Conservation (phyloP, 2,888 invertebrate genomes). For the Galeopsomyia nigrocyanea region DNA sequence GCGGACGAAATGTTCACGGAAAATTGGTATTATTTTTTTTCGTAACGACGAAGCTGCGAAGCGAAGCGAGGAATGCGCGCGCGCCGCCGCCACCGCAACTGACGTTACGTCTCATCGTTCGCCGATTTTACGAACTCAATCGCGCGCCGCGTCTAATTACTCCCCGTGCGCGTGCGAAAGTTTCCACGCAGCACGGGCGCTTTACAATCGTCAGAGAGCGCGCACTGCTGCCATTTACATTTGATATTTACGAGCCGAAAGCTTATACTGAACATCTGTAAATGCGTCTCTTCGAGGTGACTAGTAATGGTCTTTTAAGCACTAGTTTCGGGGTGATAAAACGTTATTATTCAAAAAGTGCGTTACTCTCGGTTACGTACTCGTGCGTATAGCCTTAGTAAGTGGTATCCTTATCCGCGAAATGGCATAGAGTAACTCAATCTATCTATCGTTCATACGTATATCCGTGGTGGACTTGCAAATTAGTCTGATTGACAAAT, state of each 20-base stretch:
- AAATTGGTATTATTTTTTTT: conserved; percentile 23
- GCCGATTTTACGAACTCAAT: conserved; percentile 5
- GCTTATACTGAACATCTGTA: conserved; percentile 17
- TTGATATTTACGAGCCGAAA: conserved; percentile 23
- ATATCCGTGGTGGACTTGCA: neutral
- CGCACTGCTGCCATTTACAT: conserved; percentile 2
- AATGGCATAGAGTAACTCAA: too few relatives aligned
- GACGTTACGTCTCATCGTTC: conserved; percentile 4
- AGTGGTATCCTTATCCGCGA: too few relatives aligned
- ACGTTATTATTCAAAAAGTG: conserved; percentile 11
- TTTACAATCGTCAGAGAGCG: conserved; percentile 16
- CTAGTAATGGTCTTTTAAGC: conserved; percentile 27
- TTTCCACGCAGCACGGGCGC: conserved; percentile 26
- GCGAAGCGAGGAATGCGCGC: conserved; percentile 34
- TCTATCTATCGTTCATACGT: too few relatives aligned
- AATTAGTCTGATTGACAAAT: neutral
- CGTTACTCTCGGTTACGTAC: conserved; percentile 2
- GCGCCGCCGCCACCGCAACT: too few relatives aligned
- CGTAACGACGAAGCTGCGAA: conserved; percentile 23
- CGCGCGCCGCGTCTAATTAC: conserved; percentile 10
- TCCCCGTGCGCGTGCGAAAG: conserved; percentile 1
- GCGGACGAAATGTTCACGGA: conserved; percentile 26
- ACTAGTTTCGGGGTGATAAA: conserved; percentile 10
- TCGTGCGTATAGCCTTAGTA: neutral
- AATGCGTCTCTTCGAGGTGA: conserved; percentile 7